A percentile compares a stretch with the other conserved stretches of the same genome.
Evolutionary conservation across 1,140 invertebrate genomes (phyloP).

Genomic region (Heliconius melpomene): DNA sequence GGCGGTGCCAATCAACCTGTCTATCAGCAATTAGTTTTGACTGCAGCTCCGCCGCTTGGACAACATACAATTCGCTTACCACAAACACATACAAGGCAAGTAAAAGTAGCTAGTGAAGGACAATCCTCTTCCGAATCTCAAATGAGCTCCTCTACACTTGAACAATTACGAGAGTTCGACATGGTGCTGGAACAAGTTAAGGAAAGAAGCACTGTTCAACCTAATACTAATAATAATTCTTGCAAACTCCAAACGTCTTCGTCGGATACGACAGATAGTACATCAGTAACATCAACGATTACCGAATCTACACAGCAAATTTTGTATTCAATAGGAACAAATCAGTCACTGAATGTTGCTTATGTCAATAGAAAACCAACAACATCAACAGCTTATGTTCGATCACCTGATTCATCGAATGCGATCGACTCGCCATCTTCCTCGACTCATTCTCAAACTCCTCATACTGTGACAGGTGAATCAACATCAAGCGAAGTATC

Average conservation of each 20-base stretch:
- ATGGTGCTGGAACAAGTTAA: constrained; percentile 91
- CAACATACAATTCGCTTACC: constrained; percentile 77
- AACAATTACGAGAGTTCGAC: constrained; percentile 91
- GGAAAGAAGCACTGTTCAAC: constrained; percentile 85
- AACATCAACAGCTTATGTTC: constrained; percentile 58
- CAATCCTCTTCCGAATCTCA: constrained; percentile 73
- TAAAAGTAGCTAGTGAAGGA: constrained; percentile 62
- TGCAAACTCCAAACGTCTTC: constrained; percentile 54
- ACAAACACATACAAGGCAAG: constrained; percentile 59
- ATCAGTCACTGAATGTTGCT: constrained; percentile 72
- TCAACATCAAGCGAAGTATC: constrained; percentile 73
- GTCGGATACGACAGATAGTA: constrained; percentile 56
- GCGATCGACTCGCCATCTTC: constrained; percentile 71
- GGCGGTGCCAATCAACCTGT: constrained; percentile 77
- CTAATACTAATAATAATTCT: constrained; percentile 51
- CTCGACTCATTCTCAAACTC: constrained; percentile 61
- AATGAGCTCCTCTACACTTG: constrained; percentile 84
- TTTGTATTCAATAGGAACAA: constrained; percentile 74
- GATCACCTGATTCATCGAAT: constrained; percentile 73
- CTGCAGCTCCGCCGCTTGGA: constrained; percentile 73
- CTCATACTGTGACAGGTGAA: constrained; percentile 72
- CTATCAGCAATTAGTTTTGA: constrained; percentile 77
- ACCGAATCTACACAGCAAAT: constrained; percentile 69
- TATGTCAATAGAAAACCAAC: constrained; percentile 75
- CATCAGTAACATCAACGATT: constrained; percentile 47